Evolutionary conservation across 2,113 vertebrate genomes (phyloP).

Genomic region (Anolis sagrei): DNA sequence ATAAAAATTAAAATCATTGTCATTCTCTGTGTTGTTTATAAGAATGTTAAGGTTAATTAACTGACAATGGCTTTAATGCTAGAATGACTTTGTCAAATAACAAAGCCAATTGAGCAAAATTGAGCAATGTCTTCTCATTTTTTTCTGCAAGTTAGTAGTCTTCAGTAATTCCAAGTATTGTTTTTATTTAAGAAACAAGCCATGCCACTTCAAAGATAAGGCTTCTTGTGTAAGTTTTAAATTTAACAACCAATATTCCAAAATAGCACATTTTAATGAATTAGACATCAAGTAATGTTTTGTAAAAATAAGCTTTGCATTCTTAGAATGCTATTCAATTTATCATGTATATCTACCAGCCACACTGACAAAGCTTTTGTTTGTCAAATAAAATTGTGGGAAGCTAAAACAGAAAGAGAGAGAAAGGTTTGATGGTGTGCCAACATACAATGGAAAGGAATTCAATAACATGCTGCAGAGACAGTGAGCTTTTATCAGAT

Average conservation of each 20-base stretch:
- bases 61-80: background rate
- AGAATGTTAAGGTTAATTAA: background rate
- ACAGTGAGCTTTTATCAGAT: constrained; percentile 76
- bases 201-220: constrained; percentile 2
- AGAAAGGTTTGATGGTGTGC: constrained; percentile 67
- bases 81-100: background rate
- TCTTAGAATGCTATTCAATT: constrained; percentile 28
- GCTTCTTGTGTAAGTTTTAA: background rate
- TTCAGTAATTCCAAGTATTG: background rate
- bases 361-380: constrained; percentile 61
- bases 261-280: background rate
- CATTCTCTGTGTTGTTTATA: background rate
- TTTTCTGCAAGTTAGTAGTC: background rate
- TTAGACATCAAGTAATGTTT: background rate
- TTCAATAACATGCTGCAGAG: constrained; percentile 73
- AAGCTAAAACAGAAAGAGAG: constrained; percentile 63
- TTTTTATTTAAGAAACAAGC: constrained; percentile 6
- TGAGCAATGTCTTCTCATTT: background rate
- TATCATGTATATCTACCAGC: constrained; percentile 59
- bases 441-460: constrained; percentile 63
- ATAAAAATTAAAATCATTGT: background rate
- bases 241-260: background rate
- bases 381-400: constrained; percentile 56
- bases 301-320: constrained; percentile 30
- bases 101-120: background rate